Evolutionary conservation across 2,888 invertebrate species (phyloP), one percentile per base, ranked within the genome.

Genomic region (Candidula unifasciata): DNA sequence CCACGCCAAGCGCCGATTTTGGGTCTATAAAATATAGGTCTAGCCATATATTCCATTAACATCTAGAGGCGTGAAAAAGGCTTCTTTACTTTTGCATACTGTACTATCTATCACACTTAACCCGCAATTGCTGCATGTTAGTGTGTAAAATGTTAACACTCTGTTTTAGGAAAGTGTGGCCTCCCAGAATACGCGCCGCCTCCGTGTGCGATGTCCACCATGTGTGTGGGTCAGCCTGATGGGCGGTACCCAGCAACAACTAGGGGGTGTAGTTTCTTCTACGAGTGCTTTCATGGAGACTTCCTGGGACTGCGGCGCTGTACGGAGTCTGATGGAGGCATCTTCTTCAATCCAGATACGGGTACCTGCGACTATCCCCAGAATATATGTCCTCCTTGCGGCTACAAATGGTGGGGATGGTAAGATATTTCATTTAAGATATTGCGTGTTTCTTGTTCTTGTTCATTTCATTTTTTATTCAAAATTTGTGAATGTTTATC

Each of bases 361-460:
- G 84, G 86, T 10, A 35, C 69, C 64, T 89, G 89, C 74, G 89
- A 88, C 83, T 86, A 85, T 60, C 87, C 87, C 1, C 87, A 88
- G 77, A 89, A 89, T 78, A 86, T 88, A 35, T 89, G 89, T 82
- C 88, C 88, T 60, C 89, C 89, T 16, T 89, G 89, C 69, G 89
- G 89, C 24, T 88, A 88, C 83, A 85, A 84, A 30, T 88, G 88
- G 89, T 88, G 87, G 88, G 89, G 88, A 27, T 89, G 89, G 89
- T 89, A 85, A 87, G 88, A 84, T n/a, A 24, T 44, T 44, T 44
- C 44, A n/a, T n/a, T n/a, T n/a, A n/a, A n/a, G n/a, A n/a, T 33
- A 3, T 73, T 16, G 18, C 10, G 13, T 37, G 6, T 44, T 44
- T 44, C 6, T 44, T 44, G 6, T 44, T 10, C 44, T 44, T 44